Base-by-base conservation (phyloP, 2,888 invertebrate species). In the Tethea ocularis region DNA sequence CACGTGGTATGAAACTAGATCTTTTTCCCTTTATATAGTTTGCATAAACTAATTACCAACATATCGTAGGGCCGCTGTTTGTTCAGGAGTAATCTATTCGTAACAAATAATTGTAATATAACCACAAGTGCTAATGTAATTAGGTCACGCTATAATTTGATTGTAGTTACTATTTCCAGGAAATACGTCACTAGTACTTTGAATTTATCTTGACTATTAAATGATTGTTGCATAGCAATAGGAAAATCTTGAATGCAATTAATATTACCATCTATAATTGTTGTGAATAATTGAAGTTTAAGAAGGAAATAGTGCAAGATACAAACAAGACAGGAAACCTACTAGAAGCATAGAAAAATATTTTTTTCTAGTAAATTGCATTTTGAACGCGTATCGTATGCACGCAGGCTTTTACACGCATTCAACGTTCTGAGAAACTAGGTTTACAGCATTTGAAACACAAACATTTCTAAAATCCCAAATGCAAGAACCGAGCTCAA, bases 381-480 rank as follows among this genome's bases (percentile, higher is more conserved):
- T 60, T 61, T 61, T 41, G 55, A 66, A 59, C 60, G 62, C 53
- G 52, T 58, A 54, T 46, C 46, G 38, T 57, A 46, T 41, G 52
- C 53, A 41, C 41, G 53, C 52, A 62, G 59, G 60, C 57, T 61
- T 60, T 46, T 54, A 53, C 51, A 60, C 60, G 55, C 58, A 57
- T 62, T 73, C 66, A 69, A 77, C 69, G 74, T 74, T 73, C 75
- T 66, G 61, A 77, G 84, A 82, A 91, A 87, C 86, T 89, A 86
- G 91, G 91, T 91, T 91, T 91, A 91, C 86, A 84, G 75, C 89
- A 13, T 74, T 80, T 69, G 77, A 80, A 84, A 88, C 83, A 83
- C 87, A 88, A 90, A 89, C 86, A 88, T 85, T 88, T 83, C 85
- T 83, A 80, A 87, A 87, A 85, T 87, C 86, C 82, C 78, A 84